These are phyloP conservation scores for Siphamia tubifer DNA, from an alignment of 2,113 vertebrate species.

Conservation along the genomic window DNA sequence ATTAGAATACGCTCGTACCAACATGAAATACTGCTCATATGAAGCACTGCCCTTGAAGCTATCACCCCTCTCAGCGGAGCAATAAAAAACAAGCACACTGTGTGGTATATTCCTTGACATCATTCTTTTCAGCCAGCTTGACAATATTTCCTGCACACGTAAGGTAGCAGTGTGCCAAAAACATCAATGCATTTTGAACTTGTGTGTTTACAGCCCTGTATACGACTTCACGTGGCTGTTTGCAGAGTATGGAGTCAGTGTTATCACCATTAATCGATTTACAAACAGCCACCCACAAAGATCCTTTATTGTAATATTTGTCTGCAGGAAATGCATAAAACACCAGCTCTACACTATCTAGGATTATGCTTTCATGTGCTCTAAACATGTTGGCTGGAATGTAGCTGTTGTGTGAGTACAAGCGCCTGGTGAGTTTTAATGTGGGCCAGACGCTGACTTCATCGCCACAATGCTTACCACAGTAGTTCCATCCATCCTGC, in stretches of 20 bases:
- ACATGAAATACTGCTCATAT: slow-evolving; percentile 17
- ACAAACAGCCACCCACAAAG: slow-evolving; percentile 40
- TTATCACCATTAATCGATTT: slow-evolving; percentile 39
- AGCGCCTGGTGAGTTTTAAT: slow-evolving; percentile 43
- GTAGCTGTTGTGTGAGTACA: slow-evolving; percentile 41
- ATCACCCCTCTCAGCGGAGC: slow-evolving; percentile 15
- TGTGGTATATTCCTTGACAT: slow-evolving; percentile 56
- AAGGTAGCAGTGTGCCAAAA: slow-evolving; percentile 53
- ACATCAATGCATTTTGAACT: slow-evolving; percentile 51
- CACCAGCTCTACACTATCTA: slow-evolving; percentile 13
- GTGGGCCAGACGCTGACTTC: slow-evolving; percentile 75
- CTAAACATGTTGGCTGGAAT: slow-evolving; percentile 49
- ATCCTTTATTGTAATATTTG: neutral
- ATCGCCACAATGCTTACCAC: slow-evolving; percentile 62
- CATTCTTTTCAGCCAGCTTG: slow-evolving; percentile 43
- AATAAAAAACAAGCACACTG: slow-evolving; percentile 46
- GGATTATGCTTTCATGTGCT: slow-evolving; percentile 23
- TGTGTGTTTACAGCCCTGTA: slow-evolving; percentile 44
- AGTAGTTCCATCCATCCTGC: slow-evolving; percentile 71
- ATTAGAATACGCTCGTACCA: neutral
- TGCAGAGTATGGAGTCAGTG: slow-evolving; percentile 39
- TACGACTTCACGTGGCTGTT: slow-evolving; percentile 34
- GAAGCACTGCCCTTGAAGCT: slow-evolving; percentile 8
- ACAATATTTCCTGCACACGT: slow-evolving; percentile 58
- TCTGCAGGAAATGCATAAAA: slow-evolving; percentile 11